These are phyloP conservation scores for Scotopteryx bipunctaria DNA, from an alignment of 2,888 invertebrate genomes.

Conservation along the genomic window DNA sequence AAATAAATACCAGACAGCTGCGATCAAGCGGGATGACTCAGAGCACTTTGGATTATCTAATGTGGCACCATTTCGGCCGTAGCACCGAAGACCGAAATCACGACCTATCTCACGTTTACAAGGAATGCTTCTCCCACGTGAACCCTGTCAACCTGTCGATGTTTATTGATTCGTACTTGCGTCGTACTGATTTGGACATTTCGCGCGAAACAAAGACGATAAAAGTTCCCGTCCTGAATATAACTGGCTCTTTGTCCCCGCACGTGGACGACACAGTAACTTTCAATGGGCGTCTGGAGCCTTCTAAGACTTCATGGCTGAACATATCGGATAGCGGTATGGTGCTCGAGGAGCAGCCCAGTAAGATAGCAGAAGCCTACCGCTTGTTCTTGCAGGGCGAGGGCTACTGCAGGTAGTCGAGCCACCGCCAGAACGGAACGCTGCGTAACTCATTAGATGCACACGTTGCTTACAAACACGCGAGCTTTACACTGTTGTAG, in stretches of 20 bases:
- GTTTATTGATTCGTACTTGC: slow-evolving; percentile 97
- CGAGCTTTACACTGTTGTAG: slow-evolving; percentile 80
- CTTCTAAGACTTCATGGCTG: slow-evolving; percentile 98
- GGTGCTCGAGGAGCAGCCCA: slow-evolving; percentile 99
- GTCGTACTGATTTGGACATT: slow-evolving; percentile 95
- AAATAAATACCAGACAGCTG: slow-evolving; percentile 94
- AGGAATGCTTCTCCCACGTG: slow-evolving; percentile 96
- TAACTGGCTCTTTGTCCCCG: slow-evolving; percentile 96
- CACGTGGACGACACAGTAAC: slow-evolving; percentile 98
- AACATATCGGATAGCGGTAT: slow-evolving; percentile 99
- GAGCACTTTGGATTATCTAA: slow-evolving; percentile 96
- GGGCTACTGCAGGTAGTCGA: slow-evolving; percentile 93
- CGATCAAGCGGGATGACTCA: slow-evolving; percentile 96
- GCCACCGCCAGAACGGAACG: slow-evolving; percentile 48
- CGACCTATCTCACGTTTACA: slow-evolving; percentile 96
- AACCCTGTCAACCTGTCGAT: slow-evolving; percentile 97
- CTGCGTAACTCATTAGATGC: slow-evolving; percentile 71
- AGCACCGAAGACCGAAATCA: slow-evolving; percentile 95
- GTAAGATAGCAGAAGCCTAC: slow-evolving; percentile 98
- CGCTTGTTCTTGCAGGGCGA: slow-evolving; percentile 98
- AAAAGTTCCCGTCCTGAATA: slow-evolving; percentile 94
- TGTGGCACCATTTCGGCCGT: slow-evolving; percentile 99
- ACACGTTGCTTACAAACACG: slow-evolving; percentile 75
- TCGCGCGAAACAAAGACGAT: slow-evolving; percentile 85
- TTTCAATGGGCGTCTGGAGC: slow-evolving; percentile 97